phyloP scores from a whole-genome alignment of 2,888 invertebrate species.

The Nipponacmea schrenckii region DNA sequence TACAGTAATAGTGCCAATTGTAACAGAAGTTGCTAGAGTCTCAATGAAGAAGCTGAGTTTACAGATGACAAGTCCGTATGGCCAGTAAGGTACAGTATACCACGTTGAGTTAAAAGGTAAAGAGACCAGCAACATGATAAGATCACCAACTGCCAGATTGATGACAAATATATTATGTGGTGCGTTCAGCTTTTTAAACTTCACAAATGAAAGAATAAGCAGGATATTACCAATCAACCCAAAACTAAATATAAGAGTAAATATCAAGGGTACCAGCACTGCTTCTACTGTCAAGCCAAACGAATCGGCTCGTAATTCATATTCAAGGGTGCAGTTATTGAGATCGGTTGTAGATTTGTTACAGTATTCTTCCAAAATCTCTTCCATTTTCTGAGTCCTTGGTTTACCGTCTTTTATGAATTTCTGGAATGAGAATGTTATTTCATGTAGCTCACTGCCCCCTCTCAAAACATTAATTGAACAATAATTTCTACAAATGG shows the following conservation, averaged over 20 bases:
- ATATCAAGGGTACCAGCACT: constrained; percentile 35
- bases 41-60: constrained; percentile 39
- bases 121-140: constrained; percentile 34
- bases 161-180: constrained; percentile 39
- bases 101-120: constrained; percentile 42
- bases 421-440: too few relatives aligned
- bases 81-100: constrained; percentile 39
- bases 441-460: too few relatives aligned
- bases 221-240: constrained; percentile 38
- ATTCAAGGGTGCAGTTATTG: not conserved
- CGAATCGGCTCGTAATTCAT: not conserved
- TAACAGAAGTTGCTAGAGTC: constrained; percentile 33
- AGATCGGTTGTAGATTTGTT: not conserved
- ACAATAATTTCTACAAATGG: too few relatives aligned
- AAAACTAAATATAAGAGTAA: constrained; percentile 33
- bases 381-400: not conserved
- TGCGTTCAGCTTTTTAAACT: constrained; percentile 30
- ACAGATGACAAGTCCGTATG: constrained; percentile 39
- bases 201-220: constrained; percentile 33
- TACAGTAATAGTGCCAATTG: constrained; percentile 36
- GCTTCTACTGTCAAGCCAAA: constrained; percentile 24
- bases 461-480: too few relatives aligned
- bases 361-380: not conserved
- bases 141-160: constrained; percentile 40
- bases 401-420: too few relatives aligned